phyloP scores from a whole-genome alignment of 2,888 invertebrate genomes.

The Caenorhabditis sinica region DNA sequence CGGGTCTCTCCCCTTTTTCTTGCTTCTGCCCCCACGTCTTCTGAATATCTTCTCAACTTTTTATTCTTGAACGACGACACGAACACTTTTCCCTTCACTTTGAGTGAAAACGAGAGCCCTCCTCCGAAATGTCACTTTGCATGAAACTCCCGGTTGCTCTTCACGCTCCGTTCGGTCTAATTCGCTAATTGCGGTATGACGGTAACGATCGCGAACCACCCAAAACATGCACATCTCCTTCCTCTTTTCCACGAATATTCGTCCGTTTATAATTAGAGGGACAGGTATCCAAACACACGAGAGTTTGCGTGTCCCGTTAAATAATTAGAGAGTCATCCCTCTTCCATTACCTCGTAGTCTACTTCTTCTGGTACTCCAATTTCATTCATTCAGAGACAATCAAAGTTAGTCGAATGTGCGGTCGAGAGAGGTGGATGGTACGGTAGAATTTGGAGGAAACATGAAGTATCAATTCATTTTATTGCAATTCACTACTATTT shows the following conservation, averaged over 20 bases:
- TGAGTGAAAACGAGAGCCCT: constrained; percentile 19
- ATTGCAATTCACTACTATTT: not conserved
- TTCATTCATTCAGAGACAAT: not conserved
- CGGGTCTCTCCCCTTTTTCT: constrained; percentile 18
- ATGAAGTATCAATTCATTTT: constrained; percentile 1
- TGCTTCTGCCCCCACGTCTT: constrained; percentile 9
- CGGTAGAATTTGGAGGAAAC: constrained; percentile 2
- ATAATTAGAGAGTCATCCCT: constrained; percentile 38
- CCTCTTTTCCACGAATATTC: constrained; percentile 7
- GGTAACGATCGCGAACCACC: constrained; percentile 39
- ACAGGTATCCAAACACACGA: constrained; percentile 20
- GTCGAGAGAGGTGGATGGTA: constrained; percentile 20
- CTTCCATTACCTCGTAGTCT: constrained; percentile 20
- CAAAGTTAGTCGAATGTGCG: constrained; percentile 38
- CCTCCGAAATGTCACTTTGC: constrained; percentile 34
- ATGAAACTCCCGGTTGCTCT: constrained; percentile 46
- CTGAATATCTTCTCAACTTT: constrained; percentile 34
- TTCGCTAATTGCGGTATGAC: constrained; percentile 41
- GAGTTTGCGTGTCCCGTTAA: constrained; percentile 47
- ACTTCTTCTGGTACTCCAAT: constrained; percentile 1
- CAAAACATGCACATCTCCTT: constrained; percentile 41
- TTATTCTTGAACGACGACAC: constrained; percentile 21
- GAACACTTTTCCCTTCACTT: constrained; percentile 41
- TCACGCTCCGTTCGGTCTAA: constrained; percentile 47
- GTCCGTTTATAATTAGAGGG: constrained; percentile 44